Percentiles rank a stretch among this genome's conserved stretches.
Evolutionary conservation across 2,113 vertebrate species (phyloP).

Genomic region (Vulpes vulpes): DNA sequence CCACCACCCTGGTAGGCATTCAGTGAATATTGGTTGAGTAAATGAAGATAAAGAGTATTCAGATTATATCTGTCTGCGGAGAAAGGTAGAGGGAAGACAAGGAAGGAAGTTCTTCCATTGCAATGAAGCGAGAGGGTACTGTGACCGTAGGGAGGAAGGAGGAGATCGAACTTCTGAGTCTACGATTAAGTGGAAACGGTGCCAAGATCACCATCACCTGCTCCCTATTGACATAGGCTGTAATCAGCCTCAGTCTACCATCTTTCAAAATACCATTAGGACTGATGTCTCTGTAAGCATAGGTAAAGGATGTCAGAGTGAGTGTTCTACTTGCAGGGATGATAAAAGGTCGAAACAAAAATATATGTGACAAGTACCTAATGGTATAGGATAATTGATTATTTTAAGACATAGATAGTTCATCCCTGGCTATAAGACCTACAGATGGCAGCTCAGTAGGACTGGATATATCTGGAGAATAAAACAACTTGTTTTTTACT

Average conservation of each 20-base stretch:
- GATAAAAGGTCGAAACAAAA: neutral
- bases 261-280: neutral
- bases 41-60: neutral
- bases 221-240: neutral
- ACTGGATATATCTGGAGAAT: neutral
- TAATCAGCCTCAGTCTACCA: neutral
- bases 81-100: neutral
- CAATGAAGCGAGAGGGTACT: neutral
- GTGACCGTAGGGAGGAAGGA: neutral
- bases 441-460: neutral
- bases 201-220: too few relatives aligned
- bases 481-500: neutral
- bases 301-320: neutral
- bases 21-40: neutral
- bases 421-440: neutral
- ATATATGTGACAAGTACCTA: neutral
- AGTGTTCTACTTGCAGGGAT: neutral
- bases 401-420: neutral
- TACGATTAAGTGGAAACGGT: neutral
- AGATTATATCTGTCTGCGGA: neutral
- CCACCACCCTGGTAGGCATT: neutral
- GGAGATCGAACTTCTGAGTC: neutral
- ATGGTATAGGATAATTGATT: neutral
- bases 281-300: neutral
- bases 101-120: neutral